Conservation (phyloP, 1,140 invertebrate genomes). For the Bilobella aurantiaca region DNA sequence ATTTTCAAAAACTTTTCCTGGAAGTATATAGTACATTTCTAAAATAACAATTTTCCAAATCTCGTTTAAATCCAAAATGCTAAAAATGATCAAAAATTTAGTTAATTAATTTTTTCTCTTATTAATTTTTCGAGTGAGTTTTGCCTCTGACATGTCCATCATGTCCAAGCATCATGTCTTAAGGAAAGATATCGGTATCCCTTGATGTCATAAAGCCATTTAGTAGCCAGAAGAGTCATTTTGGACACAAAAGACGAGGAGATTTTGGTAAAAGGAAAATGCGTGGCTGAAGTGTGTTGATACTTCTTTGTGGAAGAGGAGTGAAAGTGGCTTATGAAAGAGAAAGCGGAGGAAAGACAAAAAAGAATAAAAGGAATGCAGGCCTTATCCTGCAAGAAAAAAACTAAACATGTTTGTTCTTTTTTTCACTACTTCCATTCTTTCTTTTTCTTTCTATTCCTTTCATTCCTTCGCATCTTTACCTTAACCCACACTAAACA, state of each 20-base stretch:
- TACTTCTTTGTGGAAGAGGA: neutral
- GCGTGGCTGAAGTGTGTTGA: constrained; percentile 4
- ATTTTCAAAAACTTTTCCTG: neutral
- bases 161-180: no score
- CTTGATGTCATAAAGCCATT: constrained; percentile 5
- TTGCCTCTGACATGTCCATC: no score
- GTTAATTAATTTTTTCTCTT: no score
- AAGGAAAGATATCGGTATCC: no score
- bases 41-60: no score
- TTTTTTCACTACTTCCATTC: neutral
- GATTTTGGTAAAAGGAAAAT: neutral
- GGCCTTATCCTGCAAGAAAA: neutral
- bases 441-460: neutral
- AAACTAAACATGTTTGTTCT: constrained; percentile 7
- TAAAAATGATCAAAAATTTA: no score
- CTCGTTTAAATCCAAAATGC: no score
- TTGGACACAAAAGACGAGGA: neutral
- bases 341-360: neutral
- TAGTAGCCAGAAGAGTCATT: constrained; percentile 1
- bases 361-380: neutral
- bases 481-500: neutral
- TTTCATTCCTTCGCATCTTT: no score
- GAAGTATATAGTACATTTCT: neutral
- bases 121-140: no score
- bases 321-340: constrained; percentile 4